phyloP scores from a whole-genome alignment of 1,140 invertebrate species.

The Metopolophium dirhodum region DNA sequence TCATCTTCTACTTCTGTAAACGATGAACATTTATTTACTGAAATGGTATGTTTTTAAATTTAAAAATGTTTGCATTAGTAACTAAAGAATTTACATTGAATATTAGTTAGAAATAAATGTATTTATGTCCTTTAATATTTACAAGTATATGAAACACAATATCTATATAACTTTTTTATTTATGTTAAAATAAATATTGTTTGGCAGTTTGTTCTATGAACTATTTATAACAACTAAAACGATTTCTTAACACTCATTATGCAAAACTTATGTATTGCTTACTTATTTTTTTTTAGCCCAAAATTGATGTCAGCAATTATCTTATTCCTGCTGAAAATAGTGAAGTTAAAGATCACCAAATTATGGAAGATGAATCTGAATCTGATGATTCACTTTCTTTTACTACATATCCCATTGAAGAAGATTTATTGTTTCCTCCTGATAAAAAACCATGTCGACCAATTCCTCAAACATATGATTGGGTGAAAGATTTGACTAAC shows the following conservation, averaged over 20 bases:
- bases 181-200: background rate
- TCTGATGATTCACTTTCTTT: conserved; percentile 53
- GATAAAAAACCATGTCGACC: conserved; percentile 66
- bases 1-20: background rate
- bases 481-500: conserved; percentile 79
- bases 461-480: conserved; percentile 79
- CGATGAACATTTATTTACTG: background rate
- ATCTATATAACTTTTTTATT: background rate
- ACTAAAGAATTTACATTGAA: background rate
- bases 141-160: background rate
- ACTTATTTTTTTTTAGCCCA: background rate
- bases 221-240: background rate
- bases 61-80: background rate
- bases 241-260: background rate
- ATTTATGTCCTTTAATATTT: background rate
- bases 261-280: background rate
- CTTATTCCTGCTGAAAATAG: background rate
- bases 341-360: background rate
- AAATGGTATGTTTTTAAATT: conserved; percentile 16
- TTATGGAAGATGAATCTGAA: background rate
- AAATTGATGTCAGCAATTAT: conserved; percentile 9
- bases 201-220: background rate
- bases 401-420: conserved; percentile 55
- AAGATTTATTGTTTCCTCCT: conserved; percentile 59
- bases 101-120: background rate